Evolutionary conservation across 1,140 invertebrate species (phyloP), one percentile per base, ranked within the genome.

Genomic region (Drosophila nigrodunni): DNA sequence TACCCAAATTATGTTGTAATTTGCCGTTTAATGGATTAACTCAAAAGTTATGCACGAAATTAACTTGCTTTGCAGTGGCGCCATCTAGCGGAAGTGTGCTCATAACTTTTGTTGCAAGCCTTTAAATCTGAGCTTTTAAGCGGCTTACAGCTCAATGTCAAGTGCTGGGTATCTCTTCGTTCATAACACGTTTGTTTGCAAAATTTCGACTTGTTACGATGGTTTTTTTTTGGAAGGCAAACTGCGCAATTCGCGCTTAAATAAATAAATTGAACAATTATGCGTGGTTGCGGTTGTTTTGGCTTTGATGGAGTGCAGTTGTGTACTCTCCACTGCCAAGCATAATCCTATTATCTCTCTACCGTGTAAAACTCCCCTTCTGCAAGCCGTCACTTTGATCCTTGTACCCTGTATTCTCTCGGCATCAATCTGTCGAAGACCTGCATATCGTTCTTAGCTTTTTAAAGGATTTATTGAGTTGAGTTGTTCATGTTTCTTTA

Each of bases 181-280:
- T n/a, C 7, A 15, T 13, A 9, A 54, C n/a, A 54, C 34, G 2
- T 30, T 18, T 34, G 8, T 5, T 54, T 35, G 13, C 47, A 50
- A 10, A 9, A 7, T 25, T 50, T 50, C n/a, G 9, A 52, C 49
- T 11, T n/a, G 25, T n/a, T 34, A 0, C 49, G 49, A 5, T 62
- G 7, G 8, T 25, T 18, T 9, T 60, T 44, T 61, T 61, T 61
- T 13, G 13, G n/a, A 7, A n/a, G 10, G 13, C 9, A 11, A 47
- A 13, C 44, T 68, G 64, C 15, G 85, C 83, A 80, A 83, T 87
- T 88, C 77, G 80, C 78, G 83, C 77, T 88, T 88, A 88, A 88
- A 88, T 89, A 88, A 88, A 88, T 88, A 88, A 88, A 88, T 88
- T 88, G 85, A 89, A 85, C 83, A 88, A 88, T 88, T 88, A 88